Evolutionary conservation across 2,113 vertebrate species (phyloP).

Genomic region (Phylloscopus trochiloides): DNA sequence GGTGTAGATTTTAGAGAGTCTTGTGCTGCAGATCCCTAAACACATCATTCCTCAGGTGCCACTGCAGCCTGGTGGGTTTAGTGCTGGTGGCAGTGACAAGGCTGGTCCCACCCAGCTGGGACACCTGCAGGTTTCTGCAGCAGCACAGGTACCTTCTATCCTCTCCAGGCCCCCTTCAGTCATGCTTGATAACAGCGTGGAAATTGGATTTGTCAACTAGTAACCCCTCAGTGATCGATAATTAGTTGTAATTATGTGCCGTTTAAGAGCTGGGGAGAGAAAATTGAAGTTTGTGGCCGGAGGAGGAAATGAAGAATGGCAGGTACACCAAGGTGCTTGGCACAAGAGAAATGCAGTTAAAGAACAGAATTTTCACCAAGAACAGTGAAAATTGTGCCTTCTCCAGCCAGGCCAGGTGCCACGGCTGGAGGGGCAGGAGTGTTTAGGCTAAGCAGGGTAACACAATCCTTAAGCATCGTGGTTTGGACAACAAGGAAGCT

Average conservation of each 20-base stretch:
- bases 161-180: background rate
- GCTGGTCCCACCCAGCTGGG: background rate
- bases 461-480: fast-evolving
- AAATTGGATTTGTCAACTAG: conserved; percentile 68
- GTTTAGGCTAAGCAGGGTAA: background rate
- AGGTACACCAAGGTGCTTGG: background rate
- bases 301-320: conserved; percentile 42
- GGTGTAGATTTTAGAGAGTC: background rate
- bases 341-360: background rate
- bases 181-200: conserved; percentile 3
- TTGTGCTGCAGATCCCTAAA: background rate
- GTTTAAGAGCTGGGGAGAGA: background rate
- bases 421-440: background rate
- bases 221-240: conserved; percentile 60
- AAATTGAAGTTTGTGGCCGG: conserved; percentile 1
- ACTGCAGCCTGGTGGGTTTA: background rate
- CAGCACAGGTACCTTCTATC: background rate
- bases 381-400: background rate
- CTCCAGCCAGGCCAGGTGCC: background rate
- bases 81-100: fast-evolving
- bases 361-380: background rate
- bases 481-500: background rate
- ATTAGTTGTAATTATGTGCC: conserved; percentile 57
- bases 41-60: background rate
- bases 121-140: background rate